Evolutionary conservation across 2,797 vertebrate genomes (phyloP), one percentile per base, ranked within the genome.

Genomic region (Urosaurus nigricauda): DNA sequence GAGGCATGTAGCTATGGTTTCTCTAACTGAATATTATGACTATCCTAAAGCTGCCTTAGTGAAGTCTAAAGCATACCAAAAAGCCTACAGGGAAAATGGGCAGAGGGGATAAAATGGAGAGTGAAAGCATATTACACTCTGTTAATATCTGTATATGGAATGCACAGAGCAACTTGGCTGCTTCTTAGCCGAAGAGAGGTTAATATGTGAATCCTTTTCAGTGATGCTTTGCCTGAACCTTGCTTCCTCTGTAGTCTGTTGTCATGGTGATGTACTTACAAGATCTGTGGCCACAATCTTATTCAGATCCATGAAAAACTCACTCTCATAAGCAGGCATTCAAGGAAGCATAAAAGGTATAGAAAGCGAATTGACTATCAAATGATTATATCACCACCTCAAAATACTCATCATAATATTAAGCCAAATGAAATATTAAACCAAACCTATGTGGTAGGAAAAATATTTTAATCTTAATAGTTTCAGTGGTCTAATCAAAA

Each of bases 181-280:
- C 63, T 77, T 24, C 85, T 79, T 56, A 85, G 83, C 79, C n/a
- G 32, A 78, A 81, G 88, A 79, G 90, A 89, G 35, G 73, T 88
- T 88, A 21, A 77, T 88, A 84, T 80, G 68, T 80, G 56, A 84
- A 84, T 85, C 24, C 78, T 85, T 85, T 81, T 40, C 79, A 80
- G 77, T 60, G 75, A 85, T 60, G 53, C 77, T 78, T 70, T 65
- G 12, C 82, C 19, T 56, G 83, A 70, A 89, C 86, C 77, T 85
- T 5, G 86, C 90, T 90, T 84, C 43, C 85, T 92, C 16, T 40
- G 0, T 16, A 89, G 7, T 85, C 58, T 19, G 70, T 91, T 92
- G 65, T 93, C 80, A 90, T 1, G 29, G 68, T 73, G 70, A 94
- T 89, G 4, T 47, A 5, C 43, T 84, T 35, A 21, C 26, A 77